Conservation (phyloP, 2,888 invertebrate genomes). For the Ochropleura plecta region DNA sequence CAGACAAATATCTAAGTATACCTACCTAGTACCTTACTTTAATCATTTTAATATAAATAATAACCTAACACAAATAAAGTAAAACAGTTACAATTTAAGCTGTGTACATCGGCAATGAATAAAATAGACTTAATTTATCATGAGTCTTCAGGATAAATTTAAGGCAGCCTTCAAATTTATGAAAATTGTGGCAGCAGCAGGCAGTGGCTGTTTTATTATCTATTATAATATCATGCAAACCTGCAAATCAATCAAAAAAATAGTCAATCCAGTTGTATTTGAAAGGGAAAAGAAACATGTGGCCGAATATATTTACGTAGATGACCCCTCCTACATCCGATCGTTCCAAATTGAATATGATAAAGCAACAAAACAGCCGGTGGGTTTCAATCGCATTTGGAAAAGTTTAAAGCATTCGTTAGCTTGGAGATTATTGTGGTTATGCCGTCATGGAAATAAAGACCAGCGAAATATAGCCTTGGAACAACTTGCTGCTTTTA, state of each 20-base stretch:
- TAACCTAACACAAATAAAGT: neutral
- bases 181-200: conserved; percentile 74
- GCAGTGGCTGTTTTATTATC: conserved; percentile 75
- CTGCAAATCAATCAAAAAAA: conserved; percentile 72
- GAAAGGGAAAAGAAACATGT: conserved; percentile 83
- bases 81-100: neutral
- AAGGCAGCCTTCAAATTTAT: conserved; percentile 76
- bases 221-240: conserved; percentile 80
- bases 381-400: conserved; percentile 88
- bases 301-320: conserved; percentile 87
- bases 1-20: no score
- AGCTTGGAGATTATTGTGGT: conserved; percentile 92
- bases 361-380: conserved; percentile 73
- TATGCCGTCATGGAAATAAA: conserved; percentile 92
- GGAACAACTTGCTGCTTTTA: conserved; percentile 92
- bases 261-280: conserved; percentile 83
- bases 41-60: no score
- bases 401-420: conserved; percentile 91
- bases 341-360: conserved; percentile 77
- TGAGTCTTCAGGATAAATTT: conserved; percentile 80
- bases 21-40: no score
- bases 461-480: conserved; percentile 92
- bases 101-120: conserved; percentile 15
- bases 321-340: conserved; percentile 82
- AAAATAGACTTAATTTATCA: conserved; percentile 9